Conservation (phyloP, 2,797 vertebrate genomes). For the Hirundo rustica region DNA sequence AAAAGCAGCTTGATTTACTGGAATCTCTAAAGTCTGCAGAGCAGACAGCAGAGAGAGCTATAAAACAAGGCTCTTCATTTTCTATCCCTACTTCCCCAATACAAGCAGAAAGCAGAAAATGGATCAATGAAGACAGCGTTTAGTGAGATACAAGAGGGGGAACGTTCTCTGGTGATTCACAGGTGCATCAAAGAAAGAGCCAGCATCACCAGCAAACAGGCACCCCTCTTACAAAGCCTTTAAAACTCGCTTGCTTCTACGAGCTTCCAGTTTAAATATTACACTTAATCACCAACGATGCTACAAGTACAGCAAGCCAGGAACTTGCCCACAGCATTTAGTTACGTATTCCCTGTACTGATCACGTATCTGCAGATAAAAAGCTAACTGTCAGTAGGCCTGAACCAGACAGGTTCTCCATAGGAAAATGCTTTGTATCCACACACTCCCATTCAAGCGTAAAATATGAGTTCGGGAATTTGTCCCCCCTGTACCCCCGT, state of each 20-base stretch:
- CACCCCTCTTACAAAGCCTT: conserved; percentile 44
- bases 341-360: conserved; percentile 60
- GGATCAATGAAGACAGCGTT: background rate
- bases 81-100: background rate
- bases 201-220: background rate
- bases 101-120: background rate
- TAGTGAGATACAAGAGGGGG: background rate
- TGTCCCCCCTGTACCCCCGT: conserved; percentile 97
- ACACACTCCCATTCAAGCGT: conserved; percentile 80
- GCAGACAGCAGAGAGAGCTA: background rate
- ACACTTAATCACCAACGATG: conserved; percentile 62
- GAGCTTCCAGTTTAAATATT: conserved; percentile 66
- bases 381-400: conserved; percentile 58
- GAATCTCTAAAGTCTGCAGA: background rate
- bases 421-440: background rate
- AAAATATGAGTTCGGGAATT: conserved; percentile 98
- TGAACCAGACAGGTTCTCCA: conserved; percentile 35
- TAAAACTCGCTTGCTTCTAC: conserved; percentile 41
- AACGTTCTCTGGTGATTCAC: background rate
- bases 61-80: background rate
- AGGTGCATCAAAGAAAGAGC: background rate
- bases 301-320: conserved; percentile 56
- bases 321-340: conserved; percentile 52
- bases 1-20: background rate
- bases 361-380: conserved; percentile 55